Percentiles rank a stretch among this genome's conserved stretches.
These are phyloP conservation scores for Heliconius hortense DNA, from an alignment of 2,888 invertebrate species.

Conservation along the genomic window DNA sequence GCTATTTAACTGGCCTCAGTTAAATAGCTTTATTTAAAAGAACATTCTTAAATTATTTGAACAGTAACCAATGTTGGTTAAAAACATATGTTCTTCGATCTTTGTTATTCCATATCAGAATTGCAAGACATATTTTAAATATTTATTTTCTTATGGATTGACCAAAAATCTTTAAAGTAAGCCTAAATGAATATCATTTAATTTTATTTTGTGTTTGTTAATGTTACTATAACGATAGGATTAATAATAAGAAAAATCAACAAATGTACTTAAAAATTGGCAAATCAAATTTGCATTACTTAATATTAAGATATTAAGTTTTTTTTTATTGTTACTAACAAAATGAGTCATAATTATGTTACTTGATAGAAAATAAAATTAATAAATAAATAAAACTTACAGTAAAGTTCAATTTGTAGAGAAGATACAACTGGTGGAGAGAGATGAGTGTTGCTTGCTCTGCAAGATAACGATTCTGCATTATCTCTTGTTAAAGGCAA, in stretches of 20 bases:
- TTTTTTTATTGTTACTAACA: too few relatives aligned
- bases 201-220: background rate
- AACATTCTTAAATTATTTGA: too few relatives aligned
- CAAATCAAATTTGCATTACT: background rate
- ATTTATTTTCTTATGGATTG: too few relatives aligned
- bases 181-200: background rate
- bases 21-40: too few relatives aligned
- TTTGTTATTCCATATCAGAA: too few relatives aligned
- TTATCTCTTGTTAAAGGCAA: slow-evolving; percentile 86
- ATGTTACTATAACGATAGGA: background rate
- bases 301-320: background rate
- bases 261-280: background rate
- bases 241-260: background rate
- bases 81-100: too few relatives aligned
- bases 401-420: slow-evolving; percentile 86
- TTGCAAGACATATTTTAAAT: too few relatives aligned
- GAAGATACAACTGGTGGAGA: slow-evolving; percentile 85
- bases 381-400: slow-evolving; percentile 76
- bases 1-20: too few relatives aligned
- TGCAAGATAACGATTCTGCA: slow-evolving; percentile 86
- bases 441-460: slow-evolving; percentile 87
- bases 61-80: too few relatives aligned
- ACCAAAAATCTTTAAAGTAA: too few relatives aligned
- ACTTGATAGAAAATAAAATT: too few relatives aligned
- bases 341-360: too few relatives aligned